These are phyloP conservation scores for Phoenoteleia sp. DNA, from an alignment of 2,888 invertebrate species.

Conservation along the genomic window DNA sequence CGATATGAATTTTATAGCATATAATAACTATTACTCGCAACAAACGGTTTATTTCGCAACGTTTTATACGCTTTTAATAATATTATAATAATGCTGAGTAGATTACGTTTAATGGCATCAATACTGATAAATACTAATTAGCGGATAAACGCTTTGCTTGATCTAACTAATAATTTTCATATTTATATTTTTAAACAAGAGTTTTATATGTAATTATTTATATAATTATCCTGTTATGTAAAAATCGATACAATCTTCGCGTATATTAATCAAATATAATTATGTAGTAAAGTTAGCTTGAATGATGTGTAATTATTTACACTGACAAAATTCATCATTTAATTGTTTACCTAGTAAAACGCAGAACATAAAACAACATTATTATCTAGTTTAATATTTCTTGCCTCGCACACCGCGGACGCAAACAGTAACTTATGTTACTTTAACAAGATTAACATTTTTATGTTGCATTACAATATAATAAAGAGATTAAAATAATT, in stretches of 20 bases:
- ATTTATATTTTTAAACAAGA: too few species aligned
- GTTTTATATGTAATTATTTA: background rate
- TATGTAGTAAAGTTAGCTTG: background rate
- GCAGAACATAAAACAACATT: background rate
- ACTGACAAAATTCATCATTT: background rate
- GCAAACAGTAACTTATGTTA: too few species aligned
- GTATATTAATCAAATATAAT: conserved; percentile 8
- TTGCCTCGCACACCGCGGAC: too few species aligned
- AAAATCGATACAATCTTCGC: background rate
- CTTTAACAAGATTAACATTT: too few species aligned
- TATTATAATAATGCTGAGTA: conserved; percentile 21
- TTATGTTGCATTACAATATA: too few species aligned
- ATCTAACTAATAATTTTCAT: background rate
- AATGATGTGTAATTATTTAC: background rate
- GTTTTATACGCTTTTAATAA: conserved; percentile 33
- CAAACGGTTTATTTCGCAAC: conserved; percentile 20
- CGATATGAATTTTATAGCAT: conserved; percentile 20
- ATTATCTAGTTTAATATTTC: background rate
- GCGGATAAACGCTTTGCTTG: too few species aligned
- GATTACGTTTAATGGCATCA: too few species aligned
- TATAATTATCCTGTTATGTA: background rate
- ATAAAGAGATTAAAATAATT: too few species aligned
- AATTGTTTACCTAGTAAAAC: background rate
- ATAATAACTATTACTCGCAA: background rate
- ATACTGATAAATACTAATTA: too few species aligned